These are phyloP conservation scores for Amphiprion percula DNA, from an alignment of 2,113 vertebrate genomes.

Conservation along the genomic window DNA sequence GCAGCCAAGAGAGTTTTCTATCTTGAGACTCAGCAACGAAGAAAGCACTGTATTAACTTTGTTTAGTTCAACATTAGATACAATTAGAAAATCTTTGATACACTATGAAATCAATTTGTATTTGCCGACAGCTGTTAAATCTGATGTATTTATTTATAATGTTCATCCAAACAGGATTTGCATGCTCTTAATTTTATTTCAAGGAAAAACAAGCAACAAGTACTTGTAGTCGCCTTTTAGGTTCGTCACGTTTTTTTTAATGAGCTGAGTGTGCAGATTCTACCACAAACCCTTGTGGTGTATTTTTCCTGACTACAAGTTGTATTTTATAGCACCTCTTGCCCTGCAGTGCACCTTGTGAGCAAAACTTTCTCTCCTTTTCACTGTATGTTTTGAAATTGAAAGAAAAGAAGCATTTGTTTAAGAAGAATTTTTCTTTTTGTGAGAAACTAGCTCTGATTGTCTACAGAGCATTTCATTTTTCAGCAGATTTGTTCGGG, in stretches of 20 bases:
- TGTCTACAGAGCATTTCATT: neutral
- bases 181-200: conserved; percentile 1
- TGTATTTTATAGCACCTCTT: neutral
- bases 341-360: neutral
- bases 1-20: neutral
- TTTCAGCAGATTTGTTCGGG: neutral
- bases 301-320: conserved; percentile 1
- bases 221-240: neutral
- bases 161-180: neutral
- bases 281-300: neutral
- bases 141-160: neutral
- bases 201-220: neutral
- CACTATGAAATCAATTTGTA: neutral
- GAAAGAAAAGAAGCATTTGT: neutral
- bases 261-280: neutral
- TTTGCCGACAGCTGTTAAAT: neutral
- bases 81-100: neutral
- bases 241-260: neutral
- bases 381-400: neutral
- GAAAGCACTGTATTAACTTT: neutral
- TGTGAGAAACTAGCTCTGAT: neutral
- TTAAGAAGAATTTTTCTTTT: neutral
- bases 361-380: conserved; percentile 4
- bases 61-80: neutral
- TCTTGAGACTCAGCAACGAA: neutral